Conservation (phyloP, 1,140 invertebrate species). For the Drosophila ohnishii region DNA sequence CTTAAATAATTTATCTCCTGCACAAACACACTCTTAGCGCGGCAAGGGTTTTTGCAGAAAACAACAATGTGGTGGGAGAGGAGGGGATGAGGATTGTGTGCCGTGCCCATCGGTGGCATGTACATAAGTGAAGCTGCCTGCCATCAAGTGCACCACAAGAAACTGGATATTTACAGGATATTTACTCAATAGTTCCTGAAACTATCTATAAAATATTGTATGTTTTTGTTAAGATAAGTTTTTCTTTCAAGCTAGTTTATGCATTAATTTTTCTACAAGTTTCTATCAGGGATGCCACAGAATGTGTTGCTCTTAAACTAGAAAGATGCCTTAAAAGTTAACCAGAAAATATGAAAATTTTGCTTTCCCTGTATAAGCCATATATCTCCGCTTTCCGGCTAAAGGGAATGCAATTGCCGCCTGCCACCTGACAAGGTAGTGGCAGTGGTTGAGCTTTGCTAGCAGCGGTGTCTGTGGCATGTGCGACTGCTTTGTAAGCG, state of each 20-base stretch:
- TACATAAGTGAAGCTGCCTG: constrained; percentile 15
- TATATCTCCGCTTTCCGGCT: constrained; percentile 6
- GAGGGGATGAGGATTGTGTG: neutral
- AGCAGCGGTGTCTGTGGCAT: constrained; percentile 22
- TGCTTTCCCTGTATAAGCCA: neutral
- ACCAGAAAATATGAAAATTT: too few relatives aligned
- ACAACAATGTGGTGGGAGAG: constrained; percentile 3
- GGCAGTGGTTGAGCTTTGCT: constrained; percentile 9
- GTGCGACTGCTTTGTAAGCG: constrained; percentile 56
- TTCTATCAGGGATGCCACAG: neutral
- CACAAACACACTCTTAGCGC: constrained; percentile 39
- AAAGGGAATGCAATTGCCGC: constrained; percentile 1
- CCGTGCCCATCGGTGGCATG: constrained; percentile 36
- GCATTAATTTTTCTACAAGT: too few relatives aligned
- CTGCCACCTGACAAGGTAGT: constrained; percentile 42
- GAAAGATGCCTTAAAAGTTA: neutral
- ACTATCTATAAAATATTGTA: too few relatives aligned
- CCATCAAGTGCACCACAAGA: neutral
- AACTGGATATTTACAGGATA: neutral
- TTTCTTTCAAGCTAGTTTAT: neutral
- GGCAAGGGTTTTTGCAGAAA: constrained; percentile 20
- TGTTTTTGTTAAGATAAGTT: neutral
- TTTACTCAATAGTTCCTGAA: neutral
- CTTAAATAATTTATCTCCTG: constrained; percentile 71
- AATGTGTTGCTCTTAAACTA: neutral